A percentile compares a stretch with the other conserved stretches of the same genome.
Evolutionary conservation across 2,113 vertebrate genomes (phyloP).

Genomic region (Dicaeum eximium): DNA sequence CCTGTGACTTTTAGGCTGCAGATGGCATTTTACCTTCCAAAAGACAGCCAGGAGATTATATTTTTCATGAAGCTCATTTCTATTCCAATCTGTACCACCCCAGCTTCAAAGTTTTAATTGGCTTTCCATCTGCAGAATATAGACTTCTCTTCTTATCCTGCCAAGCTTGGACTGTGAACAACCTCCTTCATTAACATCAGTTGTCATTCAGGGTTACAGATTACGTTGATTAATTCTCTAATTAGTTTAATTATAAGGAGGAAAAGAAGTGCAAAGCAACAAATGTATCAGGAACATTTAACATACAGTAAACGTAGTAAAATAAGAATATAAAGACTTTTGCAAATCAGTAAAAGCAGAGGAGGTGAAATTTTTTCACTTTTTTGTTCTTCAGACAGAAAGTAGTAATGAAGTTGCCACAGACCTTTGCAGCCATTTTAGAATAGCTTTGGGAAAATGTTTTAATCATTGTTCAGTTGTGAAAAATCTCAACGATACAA

Average conservation of each 20-base stretch:
- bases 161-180: not conserved
- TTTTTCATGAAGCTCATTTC: conserved; percentile 4
- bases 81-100: not conserved
- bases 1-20: not conserved
- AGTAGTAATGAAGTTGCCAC: not conserved
- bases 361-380: not conserved
- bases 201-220: conserved; percentile 20
- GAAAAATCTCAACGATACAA: not conserved
- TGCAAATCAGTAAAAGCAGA: not conserved
- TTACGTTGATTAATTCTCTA: conserved; percentile 43
- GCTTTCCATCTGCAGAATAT: not conserved
- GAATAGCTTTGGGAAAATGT: not conserved
- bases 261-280: conserved; percentile 1
- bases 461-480: not conserved
- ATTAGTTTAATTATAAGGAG: conserved; percentile 48
- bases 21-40: not conserved
- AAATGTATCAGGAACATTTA: not conserved
- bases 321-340: not conserved
- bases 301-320: not conserved
- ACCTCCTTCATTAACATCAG: conserved; percentile 12
- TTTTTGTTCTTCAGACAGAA: not conserved
- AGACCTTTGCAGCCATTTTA: not conserved
- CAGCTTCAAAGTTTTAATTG: conserved; percentile 4
- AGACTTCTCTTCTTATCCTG: not conserved
- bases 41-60: not conserved